A percentile compares a stretch with the other conserved stretches of the same genome.
phyloP scores from a whole-genome alignment of 2,888 invertebrate species.

The Tiliacea citrago region DNA sequence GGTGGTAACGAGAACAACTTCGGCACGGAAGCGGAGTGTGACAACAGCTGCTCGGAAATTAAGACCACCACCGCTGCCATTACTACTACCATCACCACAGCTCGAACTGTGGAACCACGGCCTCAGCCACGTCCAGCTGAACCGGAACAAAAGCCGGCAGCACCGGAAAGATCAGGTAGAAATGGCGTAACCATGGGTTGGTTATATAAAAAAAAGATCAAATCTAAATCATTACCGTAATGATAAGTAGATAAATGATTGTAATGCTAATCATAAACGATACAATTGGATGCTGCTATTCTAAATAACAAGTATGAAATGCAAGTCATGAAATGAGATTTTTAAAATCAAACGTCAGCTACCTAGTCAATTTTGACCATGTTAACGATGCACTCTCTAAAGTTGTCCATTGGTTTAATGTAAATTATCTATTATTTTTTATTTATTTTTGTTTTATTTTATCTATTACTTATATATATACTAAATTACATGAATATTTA shows the following conservation, averaged over 20 bases:
- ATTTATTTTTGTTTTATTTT: too few species aligned
- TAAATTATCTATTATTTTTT: too few species aligned
- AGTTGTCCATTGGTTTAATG: too few species aligned
- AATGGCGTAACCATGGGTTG: background rate
- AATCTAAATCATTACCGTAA: background rate
- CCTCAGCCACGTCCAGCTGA: constrained; percentile 16
- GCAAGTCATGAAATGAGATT: too few species aligned
- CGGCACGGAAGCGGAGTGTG: constrained; percentile 92
- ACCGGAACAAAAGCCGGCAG: constrained; percentile 2
- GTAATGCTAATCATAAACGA: background rate
- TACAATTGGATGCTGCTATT: background rate
- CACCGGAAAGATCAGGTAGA: constrained; percentile 40
- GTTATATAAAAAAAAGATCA: background rate
- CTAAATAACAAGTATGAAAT: background rate
- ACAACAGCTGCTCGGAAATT: constrained; percentile 91
- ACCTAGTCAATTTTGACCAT: too few species aligned
- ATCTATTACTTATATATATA: too few species aligned
- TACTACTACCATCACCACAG: constrained; percentile 81
- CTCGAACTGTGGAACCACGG: constrained; percentile 37
- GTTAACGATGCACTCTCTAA: too few species aligned
- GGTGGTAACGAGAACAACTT: constrained; percentile 98
- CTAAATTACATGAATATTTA: too few species aligned
- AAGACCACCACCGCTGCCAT: constrained; percentile 65
- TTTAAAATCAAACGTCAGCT: too few species aligned
- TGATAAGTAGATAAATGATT: background rate